phyloP scores from a whole-genome alignment of 53 echinoderm and acorn worm species.

The Hippasteria phrygiana region DNA sequence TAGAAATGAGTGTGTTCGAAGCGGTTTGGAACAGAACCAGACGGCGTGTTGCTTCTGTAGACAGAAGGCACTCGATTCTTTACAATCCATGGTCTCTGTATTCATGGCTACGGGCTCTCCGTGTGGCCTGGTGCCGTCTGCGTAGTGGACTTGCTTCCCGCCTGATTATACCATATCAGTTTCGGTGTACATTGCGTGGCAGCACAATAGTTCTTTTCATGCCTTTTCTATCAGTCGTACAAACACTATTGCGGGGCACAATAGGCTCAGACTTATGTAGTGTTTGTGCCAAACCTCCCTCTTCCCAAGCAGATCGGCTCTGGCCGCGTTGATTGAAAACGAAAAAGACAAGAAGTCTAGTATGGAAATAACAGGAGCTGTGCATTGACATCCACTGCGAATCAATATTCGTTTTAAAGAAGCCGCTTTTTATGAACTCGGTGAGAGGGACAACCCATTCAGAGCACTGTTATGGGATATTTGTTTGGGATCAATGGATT shows the following conservation, averaged over 20 bases:
- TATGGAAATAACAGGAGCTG: neutral
- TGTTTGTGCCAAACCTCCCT: constrained; percentile 29
- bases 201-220: constrained; percentile 51
- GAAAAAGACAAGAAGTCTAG: neutral
- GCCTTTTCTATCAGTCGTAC: constrained; percentile 46
- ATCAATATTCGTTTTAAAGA: constrained; percentile 55
- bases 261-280: neutral
- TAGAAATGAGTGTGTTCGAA: neutral
- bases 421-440: neutral
- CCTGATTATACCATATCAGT: constrained; percentile 46
- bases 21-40: neutral
- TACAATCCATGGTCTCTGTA: neutral
- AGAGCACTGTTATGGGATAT: neutral
- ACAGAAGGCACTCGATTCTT: constrained; percentile 12
- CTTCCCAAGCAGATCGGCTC: neutral
- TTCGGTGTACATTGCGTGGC: constrained; percentile 45
- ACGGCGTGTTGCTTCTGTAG: constrained; percentile 10
- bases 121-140: neutral
- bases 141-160: constrained; percentile 11
- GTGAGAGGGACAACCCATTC: constrained; percentile 12
- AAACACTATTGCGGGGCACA: constrained; percentile 42
- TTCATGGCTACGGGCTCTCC: constrained; percentile 38
- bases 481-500: neutral
- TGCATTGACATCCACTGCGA: neutral
- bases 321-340: neutral